phyloP scores from a whole-genome alignment of 2,797 vertebrate species.

The Crocodylus rhombifer region DNA sequence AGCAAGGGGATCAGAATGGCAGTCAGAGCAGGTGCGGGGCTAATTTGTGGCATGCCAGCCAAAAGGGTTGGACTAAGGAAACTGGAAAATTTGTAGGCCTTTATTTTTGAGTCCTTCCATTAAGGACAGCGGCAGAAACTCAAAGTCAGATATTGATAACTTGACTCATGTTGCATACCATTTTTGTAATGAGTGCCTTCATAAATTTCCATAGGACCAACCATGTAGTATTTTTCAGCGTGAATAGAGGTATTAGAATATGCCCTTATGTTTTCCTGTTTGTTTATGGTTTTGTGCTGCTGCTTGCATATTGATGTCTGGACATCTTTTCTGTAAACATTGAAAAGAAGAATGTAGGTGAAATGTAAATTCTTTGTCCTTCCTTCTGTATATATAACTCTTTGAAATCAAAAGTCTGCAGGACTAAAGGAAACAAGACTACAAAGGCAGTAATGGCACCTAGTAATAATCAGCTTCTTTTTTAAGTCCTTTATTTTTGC shows the following conservation, averaged over 20 bases:
- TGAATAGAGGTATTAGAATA: constrained; percentile 1
- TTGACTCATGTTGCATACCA: background rate
- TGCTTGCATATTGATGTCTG: constrained; percentile 65
- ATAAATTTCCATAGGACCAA: background rate
- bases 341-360: background rate
- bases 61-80: background rate
- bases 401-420: background rate
- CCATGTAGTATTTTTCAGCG: constrained; percentile 17
- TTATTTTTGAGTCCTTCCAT: background rate
- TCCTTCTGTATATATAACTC: background rate
- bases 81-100: background rate
- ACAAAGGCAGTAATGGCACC: background rate
- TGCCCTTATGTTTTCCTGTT: constrained; percentile 27
- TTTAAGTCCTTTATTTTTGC: constrained; percentile 1
- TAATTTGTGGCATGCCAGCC: too few species aligned
- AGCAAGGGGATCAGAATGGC: too few species aligned
- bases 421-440: background rate
- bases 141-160: background rate
- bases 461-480: background rate
- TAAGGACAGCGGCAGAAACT: background rate
- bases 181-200: background rate
- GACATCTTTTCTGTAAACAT: constrained; percentile 51
- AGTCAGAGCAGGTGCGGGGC: too few species aligned
- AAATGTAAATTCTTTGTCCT: constrained; percentile 73
- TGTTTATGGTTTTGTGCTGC: constrained; percentile 59